These are phyloP conservation scores for Stichopus chloronotus DNA, from an alignment of 35 echinoderm and acorn worm genomes.

Conservation along the genomic window DNA sequence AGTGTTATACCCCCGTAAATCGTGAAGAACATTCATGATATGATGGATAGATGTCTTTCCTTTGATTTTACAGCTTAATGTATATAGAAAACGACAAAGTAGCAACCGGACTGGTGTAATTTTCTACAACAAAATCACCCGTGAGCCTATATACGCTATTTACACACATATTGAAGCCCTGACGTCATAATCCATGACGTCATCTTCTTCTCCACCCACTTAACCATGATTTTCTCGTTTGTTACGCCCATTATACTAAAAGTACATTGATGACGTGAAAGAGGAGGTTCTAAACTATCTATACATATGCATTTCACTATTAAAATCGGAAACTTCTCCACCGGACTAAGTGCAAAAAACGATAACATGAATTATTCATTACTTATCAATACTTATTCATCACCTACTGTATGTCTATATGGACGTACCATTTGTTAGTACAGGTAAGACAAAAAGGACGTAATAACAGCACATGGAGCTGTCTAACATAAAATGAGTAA, in stretches of 20 bases:
- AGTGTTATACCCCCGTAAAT: neutral
- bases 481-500: constrained; percentile 1
- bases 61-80: neutral
- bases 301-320: constrained; percentile 6
- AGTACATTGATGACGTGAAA: too few species aligned
- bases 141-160: neutral
- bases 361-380: constrained; percentile 6
- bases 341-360: neutral
- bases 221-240: constrained; percentile 1
- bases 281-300: neutral
- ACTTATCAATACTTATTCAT: constrained; percentile 13
- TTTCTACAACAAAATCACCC: neutral
- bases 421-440: constrained; percentile 6
- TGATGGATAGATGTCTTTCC: constrained; percentile 3
- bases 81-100: neutral
- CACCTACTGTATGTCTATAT: neutral
- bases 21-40: too few species aligned
- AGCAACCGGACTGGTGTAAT: neutral
- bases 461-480: neutral
- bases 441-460: constrained; percentile 5
- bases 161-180: neutral
- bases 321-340: neutral
- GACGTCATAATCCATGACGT: neutral
- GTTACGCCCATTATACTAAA: neutral
- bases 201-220: neutral